Evolutionary conservation across 1,140 invertebrate genomes (phyloP).

Genomic region (Drosophila carrolli): DNA sequence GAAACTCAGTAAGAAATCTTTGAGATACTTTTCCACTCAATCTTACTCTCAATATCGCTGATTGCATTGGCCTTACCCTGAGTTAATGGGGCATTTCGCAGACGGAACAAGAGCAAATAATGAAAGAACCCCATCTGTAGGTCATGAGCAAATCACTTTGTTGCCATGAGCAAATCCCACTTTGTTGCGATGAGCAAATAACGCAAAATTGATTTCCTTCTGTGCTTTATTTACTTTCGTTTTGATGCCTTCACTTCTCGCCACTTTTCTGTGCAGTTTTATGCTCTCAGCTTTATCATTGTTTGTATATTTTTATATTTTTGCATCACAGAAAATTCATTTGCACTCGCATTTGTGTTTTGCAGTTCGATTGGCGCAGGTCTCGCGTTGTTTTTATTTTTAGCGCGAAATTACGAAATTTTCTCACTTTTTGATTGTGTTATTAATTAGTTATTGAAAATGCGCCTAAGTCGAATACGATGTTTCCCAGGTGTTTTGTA

Average conservation of each 20-base stretch:
- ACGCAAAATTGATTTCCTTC: slow-evolving; percentile 22
- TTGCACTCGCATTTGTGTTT: slow-evolving; percentile 42
- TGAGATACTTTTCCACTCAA: slow-evolving; percentile 7
- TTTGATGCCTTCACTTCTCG: slow-evolving; percentile 7
- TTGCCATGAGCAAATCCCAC: slow-evolving; percentile 9
- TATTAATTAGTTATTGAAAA: slow-evolving; percentile 26
- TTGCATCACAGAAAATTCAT: slow-evolving; percentile 22
- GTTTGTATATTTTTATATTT: slow-evolving; percentile 42
- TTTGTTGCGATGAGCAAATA: slow-evolving; percentile 38
- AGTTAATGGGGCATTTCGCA: slow-evolving; percentile 22
- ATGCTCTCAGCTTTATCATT: slow-evolving; percentile 44
- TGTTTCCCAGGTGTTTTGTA: slow-evolving; percentile 50
- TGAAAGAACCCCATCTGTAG: slow-evolving; percentile 4
- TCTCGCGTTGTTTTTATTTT: slow-evolving; percentile 24
- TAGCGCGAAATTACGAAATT: slow-evolving; percentile 46
- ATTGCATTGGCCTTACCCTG: slow-evolving; percentile 21
- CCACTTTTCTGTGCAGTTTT: slow-evolving; percentile 18
- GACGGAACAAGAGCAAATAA: slow-evolving; percentile 20
- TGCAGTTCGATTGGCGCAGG: slow-evolving; percentile 19
- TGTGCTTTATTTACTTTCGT: slow-evolving; percentile 21
- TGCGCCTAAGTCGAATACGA: slow-evolving; percentile 46
- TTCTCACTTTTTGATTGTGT: slow-evolving; percentile 27
- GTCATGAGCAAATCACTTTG: slow-evolving; percentile 20
- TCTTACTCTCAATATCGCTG: neutral
- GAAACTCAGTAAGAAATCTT: neutral